A percentile compares a stretch with the other conserved stretches of the same genome.
These are phyloP conservation scores for Cepphus grylle DNA, from an alignment of 2,113 vertebrate species.

Conservation along the genomic window DNA sequence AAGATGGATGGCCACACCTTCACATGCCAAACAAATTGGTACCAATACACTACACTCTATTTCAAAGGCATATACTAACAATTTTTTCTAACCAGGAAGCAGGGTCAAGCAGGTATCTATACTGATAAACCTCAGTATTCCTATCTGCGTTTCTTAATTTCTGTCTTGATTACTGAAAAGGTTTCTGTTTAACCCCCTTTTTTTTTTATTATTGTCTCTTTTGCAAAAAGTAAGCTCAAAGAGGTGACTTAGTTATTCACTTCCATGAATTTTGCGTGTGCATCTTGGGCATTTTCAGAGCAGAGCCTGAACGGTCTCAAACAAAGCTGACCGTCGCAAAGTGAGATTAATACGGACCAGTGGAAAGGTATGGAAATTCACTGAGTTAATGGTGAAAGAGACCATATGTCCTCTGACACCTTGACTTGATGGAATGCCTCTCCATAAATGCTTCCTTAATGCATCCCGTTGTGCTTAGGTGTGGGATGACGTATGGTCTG, in stretches of 20 bases:
- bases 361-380: conserved; percentile 18
- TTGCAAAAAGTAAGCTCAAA: background rate
- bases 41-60: background rate
- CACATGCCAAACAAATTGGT: background rate
- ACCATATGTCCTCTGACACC: conserved; percentile 34
- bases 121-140: background rate
- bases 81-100: background rate
- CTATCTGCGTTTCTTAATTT: background rate
- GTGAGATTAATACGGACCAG: background rate
- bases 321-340: background rate
- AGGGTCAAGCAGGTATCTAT: background rate
- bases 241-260: background rate
- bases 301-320: background rate
- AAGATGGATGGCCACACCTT: background rate
- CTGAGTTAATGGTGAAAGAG: conserved; percentile 36
- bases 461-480: conserved; percentile 30
- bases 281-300: background rate
- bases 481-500: conserved; percentile 23
- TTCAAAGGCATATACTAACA: background rate
- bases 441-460: conserved; percentile 55
- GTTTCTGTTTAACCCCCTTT: background rate
- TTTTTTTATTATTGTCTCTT: background rate
- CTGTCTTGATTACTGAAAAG: background rate
- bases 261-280: background rate
- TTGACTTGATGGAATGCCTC: conserved; percentile 40